These are phyloP conservation scores for Drosophila truncata DNA, from an alignment of 1,140 invertebrate genomes.

Conservation along the genomic window DNA sequence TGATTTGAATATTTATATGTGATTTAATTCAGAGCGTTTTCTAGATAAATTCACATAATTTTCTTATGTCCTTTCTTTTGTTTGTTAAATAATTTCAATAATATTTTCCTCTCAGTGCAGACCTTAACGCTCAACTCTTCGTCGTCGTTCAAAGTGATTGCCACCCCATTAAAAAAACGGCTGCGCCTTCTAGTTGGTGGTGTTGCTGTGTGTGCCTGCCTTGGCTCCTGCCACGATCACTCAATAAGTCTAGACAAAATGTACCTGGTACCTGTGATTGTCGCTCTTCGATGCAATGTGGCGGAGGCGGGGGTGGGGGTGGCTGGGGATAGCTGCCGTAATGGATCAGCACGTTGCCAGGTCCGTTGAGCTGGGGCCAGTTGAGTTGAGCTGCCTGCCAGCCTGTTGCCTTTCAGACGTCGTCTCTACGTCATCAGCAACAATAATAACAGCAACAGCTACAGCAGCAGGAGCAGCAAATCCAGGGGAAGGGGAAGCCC, in stretches of 20 bases:
- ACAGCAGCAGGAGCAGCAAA: neutral
- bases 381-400: conserved; percentile 60
- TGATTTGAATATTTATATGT: neutral
- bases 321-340: conserved; percentile 57
- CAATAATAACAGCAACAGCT: conserved; percentile 44
- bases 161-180: conserved; percentile 84
- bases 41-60: neutral
- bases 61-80: neutral
- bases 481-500: conserved; percentile 15
- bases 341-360: conserved; percentile 79
- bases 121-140: conserved; percentile 46
- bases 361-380: conserved; percentile 24
- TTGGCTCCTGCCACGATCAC: conserved; percentile 82
- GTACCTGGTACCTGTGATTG: conserved; percentile 78
- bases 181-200: conserved; percentile 66
- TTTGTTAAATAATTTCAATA: neutral
- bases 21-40: neutral
- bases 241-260: conserved; percentile 84
- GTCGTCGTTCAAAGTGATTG: conserved; percentile 82
- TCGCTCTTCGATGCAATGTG: conserved; percentile 43
- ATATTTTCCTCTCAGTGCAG: conserved; percentile 21
- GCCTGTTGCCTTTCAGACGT: conserved; percentile 56
- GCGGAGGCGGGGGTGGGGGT: neutral
- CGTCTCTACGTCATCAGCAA: conserved; percentile 70
- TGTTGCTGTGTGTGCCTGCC: conserved; percentile 42